Evolutionary conservation across 1,140 invertebrate genomes (phyloP), one percentile per base, ranked within the genome.

Genomic region (Metopolophium dirhodum): DNA sequence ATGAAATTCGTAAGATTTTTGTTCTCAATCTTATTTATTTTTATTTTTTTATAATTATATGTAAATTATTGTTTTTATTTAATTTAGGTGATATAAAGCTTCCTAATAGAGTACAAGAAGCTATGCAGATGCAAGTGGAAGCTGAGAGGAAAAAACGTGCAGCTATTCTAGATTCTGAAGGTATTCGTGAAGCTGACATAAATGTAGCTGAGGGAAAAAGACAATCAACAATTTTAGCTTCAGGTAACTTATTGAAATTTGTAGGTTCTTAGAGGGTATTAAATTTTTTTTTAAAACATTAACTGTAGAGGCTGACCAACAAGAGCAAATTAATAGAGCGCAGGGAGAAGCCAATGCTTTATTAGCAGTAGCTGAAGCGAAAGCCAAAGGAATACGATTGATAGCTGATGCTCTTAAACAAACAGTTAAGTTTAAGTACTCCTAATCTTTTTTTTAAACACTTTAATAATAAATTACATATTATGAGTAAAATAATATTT

Each of bases 51-150:
- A n/a, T 45, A 47, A 20, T 47, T 57, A 37, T 57, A 37, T 41
- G 54, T 51, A 8, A 22, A 35, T 54, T 54, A n/a, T 88, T 2
- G 45, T 18, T 14, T 88, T 86, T 93, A 95, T 94, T 91, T 86
- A 94, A 94, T 93, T 35, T 94, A 98, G 98, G 98, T 95, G 98
- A 99, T 95, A 99, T 99, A 94, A 98, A 97, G 95, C 95, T 99
- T 94, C 99, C 99, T 20, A 95, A 96, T 6, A 97, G 98, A 95
- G 98, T 99, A 9, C 98, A 99, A 95, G 99, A 99, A 96, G 99
- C 99, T 11, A 99, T 99, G 99, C 99, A 99, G 96, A 99, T 99
- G 98, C 99, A 99, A 96, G 99, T 99, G 0, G 99, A 99, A 96
- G 99, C 99, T 0, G 99, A 99, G 95, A 95, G 99, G 90, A 97